Base-by-base conservation (phyloP, 2,888 invertebrate genomes). In the Pyrgus malvae region DNA sequence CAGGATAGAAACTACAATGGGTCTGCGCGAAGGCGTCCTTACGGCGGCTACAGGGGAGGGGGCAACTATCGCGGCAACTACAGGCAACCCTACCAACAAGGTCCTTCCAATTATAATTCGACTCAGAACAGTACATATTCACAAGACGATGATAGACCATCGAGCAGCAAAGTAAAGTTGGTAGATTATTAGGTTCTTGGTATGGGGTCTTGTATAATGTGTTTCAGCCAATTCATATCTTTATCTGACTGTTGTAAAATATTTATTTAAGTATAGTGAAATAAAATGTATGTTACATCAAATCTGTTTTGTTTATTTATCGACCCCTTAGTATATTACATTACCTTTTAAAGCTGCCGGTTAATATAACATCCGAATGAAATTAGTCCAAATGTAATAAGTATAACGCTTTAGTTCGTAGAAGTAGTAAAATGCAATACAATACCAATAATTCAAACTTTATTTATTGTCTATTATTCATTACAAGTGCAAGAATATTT, bases 91-190 rank as follows among this genome's bases (percentile, higher is more conserved):
- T 45, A 58, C 37, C 23, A 59, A 0, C 59, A 62, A 41, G 64
- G 62, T 16, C 44, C 61, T n/a, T 61, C 62, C 4, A 60, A 50
- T 31, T 56, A 62, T n/a, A n/a, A n/a, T n/a, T n/a, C n/a, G n/a
- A n/a, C n/a, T 41, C 56, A 57, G 27, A 57, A 35, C 16, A 35
- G 19, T n/a, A 7, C 44, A n/a, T 17, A 16, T 12, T 7, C 25
- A 38, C 38, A 48, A 11, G 35, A 38, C 1, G 48, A 29, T 12
- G 63, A 66, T 9, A 66, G 59, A 54, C 56, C 64, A 25, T 61
- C 68, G 17, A 79, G 66, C 62, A 80, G 63, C 53, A 84, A 79
- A 74, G 76, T 88, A 3, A 88, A 87, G 69, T 74, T 89, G 55
- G 88, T 89, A 27, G 88, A 89, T 70, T 89, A 89, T 66, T 88